A percentile compares a stretch with the other conserved stretches of the same genome.
Conservation (phyloP, 2,888 invertebrate genomes). For the Callyntrura sp. region DNA sequence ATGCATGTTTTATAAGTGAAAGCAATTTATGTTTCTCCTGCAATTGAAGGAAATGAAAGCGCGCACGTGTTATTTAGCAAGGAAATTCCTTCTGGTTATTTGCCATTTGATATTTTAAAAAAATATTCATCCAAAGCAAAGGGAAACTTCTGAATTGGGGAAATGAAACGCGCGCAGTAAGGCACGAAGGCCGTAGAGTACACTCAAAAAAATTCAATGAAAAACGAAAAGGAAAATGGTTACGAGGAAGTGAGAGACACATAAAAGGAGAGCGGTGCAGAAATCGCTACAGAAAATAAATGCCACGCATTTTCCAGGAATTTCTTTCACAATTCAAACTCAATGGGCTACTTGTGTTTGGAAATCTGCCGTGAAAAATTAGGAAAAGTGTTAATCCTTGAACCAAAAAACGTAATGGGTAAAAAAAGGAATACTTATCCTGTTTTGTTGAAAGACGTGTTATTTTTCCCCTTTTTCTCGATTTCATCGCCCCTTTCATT, state of each 20-base stretch:
- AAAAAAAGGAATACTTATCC: neutral
- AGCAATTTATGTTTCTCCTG: neutral
- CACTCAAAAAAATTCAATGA: neutral
- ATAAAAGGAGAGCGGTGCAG: neutral
- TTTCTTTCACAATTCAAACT: neutral
- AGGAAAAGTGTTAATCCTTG: constrained; percentile 66
- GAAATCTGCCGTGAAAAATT: constrained; percentile 31
- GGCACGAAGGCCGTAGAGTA: neutral
- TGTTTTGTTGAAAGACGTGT: neutral
- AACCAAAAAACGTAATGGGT: neutral
- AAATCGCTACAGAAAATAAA: neutral
- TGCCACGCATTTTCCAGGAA: neutral
- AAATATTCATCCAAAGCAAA: neutral
- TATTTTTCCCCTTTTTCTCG: too few relatives aligned
- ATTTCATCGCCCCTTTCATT: neutral
- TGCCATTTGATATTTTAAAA: neutral
- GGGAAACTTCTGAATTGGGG: neutral
- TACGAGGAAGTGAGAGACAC: neutral
- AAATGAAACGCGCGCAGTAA: neutral
- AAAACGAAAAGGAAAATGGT: neutral
- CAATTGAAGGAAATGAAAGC: neutral
- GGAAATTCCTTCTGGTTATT: constrained; percentile 29
- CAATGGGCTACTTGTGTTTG: too few relatives aligned
- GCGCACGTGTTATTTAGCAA: neutral
- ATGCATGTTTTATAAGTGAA: neutral